These are phyloP conservation scores for Conopomorpha cramerella DNA, from an alignment of 1,140 invertebrate species.

Conservation along the genomic window DNA sequence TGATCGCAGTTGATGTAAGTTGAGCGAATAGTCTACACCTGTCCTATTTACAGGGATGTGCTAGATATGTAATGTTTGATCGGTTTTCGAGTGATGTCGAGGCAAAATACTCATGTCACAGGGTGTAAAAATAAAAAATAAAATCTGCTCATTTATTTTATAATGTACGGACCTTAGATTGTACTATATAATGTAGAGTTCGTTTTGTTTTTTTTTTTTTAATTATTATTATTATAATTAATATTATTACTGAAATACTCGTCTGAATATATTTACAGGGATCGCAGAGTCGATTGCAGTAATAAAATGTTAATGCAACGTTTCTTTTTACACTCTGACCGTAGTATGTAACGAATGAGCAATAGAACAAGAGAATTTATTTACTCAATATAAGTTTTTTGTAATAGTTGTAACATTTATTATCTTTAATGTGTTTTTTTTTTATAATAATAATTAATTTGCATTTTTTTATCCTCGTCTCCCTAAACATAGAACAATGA, in stretches of 20 bases:
- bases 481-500: too few species aligned
- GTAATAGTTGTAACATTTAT: constrained; percentile 36
- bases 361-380: constrained; percentile 61
- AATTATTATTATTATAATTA: too few species aligned
- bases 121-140: constrained; percentile 54
- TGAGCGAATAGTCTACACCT: too few species aligned
- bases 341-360: constrained; percentile 44
- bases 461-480: constrained; percentile 55
- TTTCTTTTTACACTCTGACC: constrained; percentile 51
- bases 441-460: constrained; percentile 52
- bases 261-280: too few species aligned
- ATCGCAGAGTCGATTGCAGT: too few species aligned
- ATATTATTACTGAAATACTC: too few species aligned
- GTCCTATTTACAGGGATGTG: constrained; percentile 56
- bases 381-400: constrained; percentile 58
- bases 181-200: too few species aligned
- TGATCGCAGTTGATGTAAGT: too few species aligned
- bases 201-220: too few species aligned
- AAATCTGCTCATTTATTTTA: too few species aligned
- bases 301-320: too few species aligned
- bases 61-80: constrained; percentile 43
- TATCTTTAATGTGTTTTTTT: constrained; percentile 38
- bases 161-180: too few species aligned
- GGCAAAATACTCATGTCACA: constrained; percentile 53
- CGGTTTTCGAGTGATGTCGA: constrained; percentile 50